A percentile compares a stretch with the other conserved stretches of the same genome.
Evolutionary conservation across 2,113 vertebrate genomes (phyloP).

Genomic region (Pygoscelis adeliae): DNA sequence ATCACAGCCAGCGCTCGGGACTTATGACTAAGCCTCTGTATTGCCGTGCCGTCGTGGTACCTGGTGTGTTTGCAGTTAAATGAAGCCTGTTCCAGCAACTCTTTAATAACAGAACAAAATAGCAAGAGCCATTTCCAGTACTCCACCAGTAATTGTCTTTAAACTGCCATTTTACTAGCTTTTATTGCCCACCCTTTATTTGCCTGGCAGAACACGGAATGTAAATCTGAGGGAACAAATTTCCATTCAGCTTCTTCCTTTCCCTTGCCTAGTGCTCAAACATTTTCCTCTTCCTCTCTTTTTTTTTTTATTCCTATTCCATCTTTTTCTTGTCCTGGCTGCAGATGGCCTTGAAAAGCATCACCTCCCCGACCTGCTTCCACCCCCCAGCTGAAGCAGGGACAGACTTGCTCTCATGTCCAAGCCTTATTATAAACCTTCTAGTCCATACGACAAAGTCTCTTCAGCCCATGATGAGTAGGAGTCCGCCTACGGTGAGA

Average conservation of each 20-base stretch:
- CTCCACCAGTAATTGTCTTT: background rate
- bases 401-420: background rate
- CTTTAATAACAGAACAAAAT: background rate
- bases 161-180: background rate
- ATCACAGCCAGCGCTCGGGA: background rate
- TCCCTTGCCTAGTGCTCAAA: background rate
- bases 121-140: background rate
- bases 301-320: background rate
- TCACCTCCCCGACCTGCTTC: background rate
- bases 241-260: background rate
- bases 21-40: background rate
- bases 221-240: background rate
- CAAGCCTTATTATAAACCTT: background rate
- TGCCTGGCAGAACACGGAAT: background rate
- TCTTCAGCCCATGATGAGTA: background rate
- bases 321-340: background rate
- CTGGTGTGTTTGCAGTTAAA: background rate
- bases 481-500: rapidly evolving
- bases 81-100: background rate
- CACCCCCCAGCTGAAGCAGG: background rate
- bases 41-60: background rate
- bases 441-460: background rate
- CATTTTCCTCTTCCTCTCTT: background rate
- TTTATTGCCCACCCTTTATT: background rate
- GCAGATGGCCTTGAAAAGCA: background rate